phyloP scores from a whole-genome alignment of 2,113 vertebrate species.

The Anolis carolinensis region DNA sequence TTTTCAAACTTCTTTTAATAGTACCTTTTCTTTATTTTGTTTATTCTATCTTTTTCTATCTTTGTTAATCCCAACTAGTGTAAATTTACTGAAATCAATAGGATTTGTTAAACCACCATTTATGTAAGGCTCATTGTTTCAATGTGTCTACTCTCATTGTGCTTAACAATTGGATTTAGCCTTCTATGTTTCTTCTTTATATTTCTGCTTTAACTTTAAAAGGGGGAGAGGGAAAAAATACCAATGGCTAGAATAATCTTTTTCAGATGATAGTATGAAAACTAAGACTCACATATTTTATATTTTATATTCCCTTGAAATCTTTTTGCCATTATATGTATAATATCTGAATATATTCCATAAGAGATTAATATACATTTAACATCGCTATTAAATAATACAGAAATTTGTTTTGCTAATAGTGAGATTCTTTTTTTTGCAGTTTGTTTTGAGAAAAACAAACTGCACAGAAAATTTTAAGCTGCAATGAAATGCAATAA shows the following conservation, averaged over 20 bases:
- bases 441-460: constrained; percentile 61
- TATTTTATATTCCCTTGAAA: constrained; percentile 50
- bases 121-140: too few relatives aligned
- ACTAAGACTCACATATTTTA: constrained; percentile 23
- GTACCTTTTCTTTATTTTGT: too few relatives aligned
- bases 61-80: too few relatives aligned
- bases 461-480: constrained; percentile 60
- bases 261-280: constrained; percentile 51
- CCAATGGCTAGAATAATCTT: constrained; percentile 23
- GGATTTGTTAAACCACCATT: too few relatives aligned
- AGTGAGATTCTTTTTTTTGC: constrained; percentile 47
- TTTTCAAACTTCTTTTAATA: too few relatives aligned
- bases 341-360: constrained; percentile 29
- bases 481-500: constrained; percentile 66
- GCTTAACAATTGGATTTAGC: too few relatives aligned
- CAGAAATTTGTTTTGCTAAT: constrained; percentile 56
- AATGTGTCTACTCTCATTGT: too few relatives aligned
- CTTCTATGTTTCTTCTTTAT: too few relatives aligned
- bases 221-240: too few relatives aligned
- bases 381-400: constrained; percentile 56
- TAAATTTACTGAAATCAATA: too few relatives aligned
- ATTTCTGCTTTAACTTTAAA: neutral
- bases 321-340: constrained; percentile 34
- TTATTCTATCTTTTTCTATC: too few relatives aligned
- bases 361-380: constrained; percentile 51